Conservation (phyloP, 2,797 vertebrate genomes). For the Strix occidentalis region DNA sequence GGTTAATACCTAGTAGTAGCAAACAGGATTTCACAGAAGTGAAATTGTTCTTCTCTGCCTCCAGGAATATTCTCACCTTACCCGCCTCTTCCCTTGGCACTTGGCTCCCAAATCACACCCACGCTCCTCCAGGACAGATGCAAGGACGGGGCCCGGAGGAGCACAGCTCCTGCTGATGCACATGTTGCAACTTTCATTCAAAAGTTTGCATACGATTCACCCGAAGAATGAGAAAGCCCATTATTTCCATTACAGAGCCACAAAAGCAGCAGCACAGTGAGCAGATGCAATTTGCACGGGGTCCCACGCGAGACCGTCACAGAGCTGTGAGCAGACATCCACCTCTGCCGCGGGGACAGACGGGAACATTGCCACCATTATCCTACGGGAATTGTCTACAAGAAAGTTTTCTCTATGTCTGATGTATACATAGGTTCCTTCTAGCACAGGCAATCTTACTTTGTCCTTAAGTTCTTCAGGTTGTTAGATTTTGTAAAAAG, state of each 20-base stretch:
- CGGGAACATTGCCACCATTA: neutral
- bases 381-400: fast-evolving
- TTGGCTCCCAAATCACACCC: neutral
- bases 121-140: neutral
- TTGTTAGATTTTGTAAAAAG: fast-evolving
- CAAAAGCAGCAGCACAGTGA: neutral
- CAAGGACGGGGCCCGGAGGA: neutral
- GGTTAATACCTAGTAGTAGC: neutral
- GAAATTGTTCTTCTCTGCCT: neutral
- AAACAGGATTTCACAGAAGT: neutral
- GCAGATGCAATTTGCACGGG: neutral
- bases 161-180: neutral
- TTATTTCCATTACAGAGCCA: neutral
- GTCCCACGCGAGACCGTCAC: fast-evolving
- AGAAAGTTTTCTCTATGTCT: neutral
- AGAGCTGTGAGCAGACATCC: neutral
- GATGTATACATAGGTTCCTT: fast-evolving
- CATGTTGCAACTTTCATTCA: fast-evolving
- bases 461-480: neutral
- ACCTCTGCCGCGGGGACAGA: neutral
- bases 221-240: neutral
- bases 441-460: neutral
- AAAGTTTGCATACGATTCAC: neutral
- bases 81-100: neutral
- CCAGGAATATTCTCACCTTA: neutral